These are phyloP conservation scores for Argyresthia goedartella DNA, from an alignment of 2,888 invertebrate genomes.

Conservation along the genomic window DNA sequence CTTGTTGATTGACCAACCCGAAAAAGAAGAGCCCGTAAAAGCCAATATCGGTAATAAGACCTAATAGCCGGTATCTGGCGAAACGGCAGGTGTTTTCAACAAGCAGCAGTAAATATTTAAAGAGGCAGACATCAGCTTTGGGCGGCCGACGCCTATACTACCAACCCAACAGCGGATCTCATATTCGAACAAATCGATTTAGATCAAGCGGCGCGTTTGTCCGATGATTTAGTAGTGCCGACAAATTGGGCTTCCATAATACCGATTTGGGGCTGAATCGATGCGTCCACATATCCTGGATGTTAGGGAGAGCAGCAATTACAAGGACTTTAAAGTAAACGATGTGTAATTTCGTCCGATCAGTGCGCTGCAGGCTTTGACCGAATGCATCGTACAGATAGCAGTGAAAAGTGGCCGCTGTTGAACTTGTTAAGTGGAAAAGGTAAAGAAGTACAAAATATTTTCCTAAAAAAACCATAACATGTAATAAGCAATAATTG, in stretches of 20 bases:
- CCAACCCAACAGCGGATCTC: slow-evolving; percentile 22
- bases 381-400: no score
- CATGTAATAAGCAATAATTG: no score
- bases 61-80: neutral
- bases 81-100: slow-evolving; percentile 20
- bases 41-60: neutral
- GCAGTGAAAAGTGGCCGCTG: no score
- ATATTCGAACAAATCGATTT: slow-evolving; percentile 67
- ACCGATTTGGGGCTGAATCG: slow-evolving; percentile 35
- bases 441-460: no score
- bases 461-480: no score
- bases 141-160: no score
- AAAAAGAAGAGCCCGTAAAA: neutral
- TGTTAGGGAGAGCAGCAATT: slow-evolving; percentile 51
- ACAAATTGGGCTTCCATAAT: slow-evolving; percentile 54
- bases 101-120: slow-evolving; percentile 41
- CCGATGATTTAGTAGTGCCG: slow-evolving; percentile 63
- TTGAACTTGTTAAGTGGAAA: no score
- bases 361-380: no score
- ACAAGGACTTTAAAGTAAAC: slow-evolving; percentile 55
- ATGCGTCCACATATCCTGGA: slow-evolving; percentile 39
- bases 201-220: slow-evolving; percentile 63
- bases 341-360: slow-evolving; percentile 49
- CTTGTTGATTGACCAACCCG: no score
- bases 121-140: no score